Evolutionary conservation across 1,140 invertebrate species (phyloP).

Genomic region (Grapholita molesta): DNA sequence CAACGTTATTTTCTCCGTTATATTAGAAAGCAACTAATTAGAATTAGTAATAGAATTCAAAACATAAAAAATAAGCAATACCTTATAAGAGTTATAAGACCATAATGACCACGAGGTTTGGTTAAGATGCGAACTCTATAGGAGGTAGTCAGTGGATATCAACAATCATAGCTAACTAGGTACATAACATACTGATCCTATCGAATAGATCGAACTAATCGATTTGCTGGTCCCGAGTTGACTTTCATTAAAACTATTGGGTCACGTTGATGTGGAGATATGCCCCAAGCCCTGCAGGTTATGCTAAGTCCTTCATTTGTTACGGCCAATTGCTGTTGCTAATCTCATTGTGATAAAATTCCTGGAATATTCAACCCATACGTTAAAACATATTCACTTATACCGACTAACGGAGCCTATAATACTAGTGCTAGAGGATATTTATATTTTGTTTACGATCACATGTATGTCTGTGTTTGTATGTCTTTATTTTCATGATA

Average conservation of each 20-base stretch:
- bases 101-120: background rate
- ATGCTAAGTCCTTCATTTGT: constrained; percentile 11
- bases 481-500: too few species aligned
- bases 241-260: constrained; percentile 58
- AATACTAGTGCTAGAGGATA: too few species aligned
- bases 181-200: constrained; percentile 38
- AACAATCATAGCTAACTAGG: constrained; percentile 53
- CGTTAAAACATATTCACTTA: too few species aligned
- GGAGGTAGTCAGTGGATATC: background rate
- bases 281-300: constrained; percentile 1
- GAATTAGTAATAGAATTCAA: too few species aligned
- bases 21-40: too few species aligned
- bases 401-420: too few species aligned
- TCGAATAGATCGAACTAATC: constrained; percentile 56
- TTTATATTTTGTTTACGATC: too few species aligned
- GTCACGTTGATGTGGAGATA: constrained; percentile 35
- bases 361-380: too few species aligned
- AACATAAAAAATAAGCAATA: too few species aligned
- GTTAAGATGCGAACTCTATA: background rate
- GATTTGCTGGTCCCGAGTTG: constrained; percentile 41
- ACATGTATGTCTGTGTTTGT: too few species aligned
- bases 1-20: too few species aligned
- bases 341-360: background rate
- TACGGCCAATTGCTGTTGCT: background rate
- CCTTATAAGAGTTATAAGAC: background rate